These are phyloP conservation scores for Pantherophis vulpinus DNA, from an alignment of 2,797 vertebrate genomes.

Conservation along the genomic window DNA sequence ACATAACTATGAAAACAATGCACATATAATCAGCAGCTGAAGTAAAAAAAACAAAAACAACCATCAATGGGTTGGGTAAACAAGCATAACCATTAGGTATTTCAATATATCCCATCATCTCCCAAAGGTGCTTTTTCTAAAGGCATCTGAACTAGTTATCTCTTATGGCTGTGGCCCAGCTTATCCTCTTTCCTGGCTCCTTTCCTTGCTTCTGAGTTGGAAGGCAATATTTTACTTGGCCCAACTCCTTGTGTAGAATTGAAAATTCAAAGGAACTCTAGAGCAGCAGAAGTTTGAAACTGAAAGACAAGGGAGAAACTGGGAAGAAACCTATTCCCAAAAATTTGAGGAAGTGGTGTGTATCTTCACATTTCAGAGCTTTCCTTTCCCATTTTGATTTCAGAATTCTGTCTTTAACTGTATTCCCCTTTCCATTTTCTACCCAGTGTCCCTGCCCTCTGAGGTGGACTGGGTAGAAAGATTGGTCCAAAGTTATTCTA, in stretches of 20 bases:
- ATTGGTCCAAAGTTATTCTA: neutral
- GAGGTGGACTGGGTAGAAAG: neutral
- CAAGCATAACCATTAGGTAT: neutral
- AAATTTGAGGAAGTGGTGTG: neutral
- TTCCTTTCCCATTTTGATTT: neutral
- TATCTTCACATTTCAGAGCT: neutral
- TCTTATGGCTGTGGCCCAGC: neutral
- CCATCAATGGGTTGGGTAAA: neutral
- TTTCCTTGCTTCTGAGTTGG: neutral
- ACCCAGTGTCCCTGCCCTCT: neutral
- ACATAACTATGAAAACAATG: neutral
- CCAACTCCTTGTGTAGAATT: neutral
- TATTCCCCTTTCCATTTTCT: neutral
- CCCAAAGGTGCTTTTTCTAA: neutral
- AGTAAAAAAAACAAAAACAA: neutral
- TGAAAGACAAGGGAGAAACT: neutral
- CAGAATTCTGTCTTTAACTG: neutral
- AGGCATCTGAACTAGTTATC: neutral
- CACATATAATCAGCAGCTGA: neutral
- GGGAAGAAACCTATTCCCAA: neutral
- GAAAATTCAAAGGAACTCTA: neutral
- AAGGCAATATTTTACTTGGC: slow-evolving; percentile 8
- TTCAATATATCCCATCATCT: neutral
- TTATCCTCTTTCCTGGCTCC: neutral
- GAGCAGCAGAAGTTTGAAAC: neutral